phyloP scores from a whole-genome alignment of 2,113 vertebrate genomes.

The Peromyscus leucopus region DNA sequence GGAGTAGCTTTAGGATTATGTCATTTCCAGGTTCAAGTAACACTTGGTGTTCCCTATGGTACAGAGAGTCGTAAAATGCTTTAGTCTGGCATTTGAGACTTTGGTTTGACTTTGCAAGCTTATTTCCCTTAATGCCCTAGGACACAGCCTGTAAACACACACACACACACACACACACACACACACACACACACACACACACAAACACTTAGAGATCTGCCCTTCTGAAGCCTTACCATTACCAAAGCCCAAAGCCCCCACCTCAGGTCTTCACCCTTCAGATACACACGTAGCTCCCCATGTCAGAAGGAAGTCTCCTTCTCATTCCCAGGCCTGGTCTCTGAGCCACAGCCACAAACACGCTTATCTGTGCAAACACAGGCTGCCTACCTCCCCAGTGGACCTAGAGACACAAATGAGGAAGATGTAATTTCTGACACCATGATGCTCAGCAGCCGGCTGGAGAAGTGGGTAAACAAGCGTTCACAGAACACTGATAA shows the following conservation, averaged over 20 bases:
- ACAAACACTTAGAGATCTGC: background rate
- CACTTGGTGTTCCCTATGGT: background rate
- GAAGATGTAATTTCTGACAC: background rate
- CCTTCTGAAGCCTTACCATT: background rate
- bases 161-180: background rate
- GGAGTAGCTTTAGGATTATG: constrained; percentile 50
- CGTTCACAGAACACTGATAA: background rate
- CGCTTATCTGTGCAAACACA: background rate
- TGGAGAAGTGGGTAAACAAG: background rate
- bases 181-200: background rate
- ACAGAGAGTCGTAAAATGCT: constrained; percentile 33
- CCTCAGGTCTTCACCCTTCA: background rate
- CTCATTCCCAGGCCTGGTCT: background rate
- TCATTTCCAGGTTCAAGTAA: constrained; percentile 65
- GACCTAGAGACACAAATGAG: background rate
- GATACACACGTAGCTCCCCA: background rate
- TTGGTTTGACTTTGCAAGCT: constrained; percentile 22
- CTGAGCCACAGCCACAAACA: background rate
- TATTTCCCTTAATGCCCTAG: constrained; percentile 35
- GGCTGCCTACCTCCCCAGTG: background rate
- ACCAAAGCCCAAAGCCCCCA: background rate
- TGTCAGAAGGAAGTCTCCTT: no score
- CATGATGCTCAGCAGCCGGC: background rate
- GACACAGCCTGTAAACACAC: background rate
- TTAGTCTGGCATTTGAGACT: constrained; percentile 27